phyloP scores from a whole-genome alignment of 2,113 vertebrate species.

The Apodemus sylvaticus region DNA sequence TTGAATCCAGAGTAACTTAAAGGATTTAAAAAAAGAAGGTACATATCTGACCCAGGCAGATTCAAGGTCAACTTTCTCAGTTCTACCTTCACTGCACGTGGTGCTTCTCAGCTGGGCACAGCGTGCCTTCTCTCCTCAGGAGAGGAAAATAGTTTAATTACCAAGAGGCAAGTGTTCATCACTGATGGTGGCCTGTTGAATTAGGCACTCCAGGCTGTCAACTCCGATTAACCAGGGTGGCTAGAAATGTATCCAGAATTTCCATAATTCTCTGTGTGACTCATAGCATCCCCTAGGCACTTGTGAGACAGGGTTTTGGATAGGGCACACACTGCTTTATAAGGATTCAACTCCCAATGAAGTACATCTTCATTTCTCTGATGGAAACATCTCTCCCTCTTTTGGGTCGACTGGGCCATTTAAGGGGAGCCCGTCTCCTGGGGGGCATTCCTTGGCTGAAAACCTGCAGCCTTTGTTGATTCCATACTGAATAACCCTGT shows the following conservation, averaged over 20 bases:
- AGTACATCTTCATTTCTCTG: background rate
- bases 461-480: background rate
- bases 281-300: background rate
- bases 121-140: background rate
- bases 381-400: slow-evolving; percentile 38
- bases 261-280: slow-evolving; percentile 43
- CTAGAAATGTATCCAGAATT: slow-evolving; percentile 13
- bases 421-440: background rate
- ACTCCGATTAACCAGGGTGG: slow-evolving; percentile 35
- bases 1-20: slow-evolving; percentile 46
- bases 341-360: background rate
- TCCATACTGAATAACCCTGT: background rate
- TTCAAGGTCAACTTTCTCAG: background rate
- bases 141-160: slow-evolving; percentile 17
- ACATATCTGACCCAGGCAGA: background rate
- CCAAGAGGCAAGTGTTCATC: background rate
- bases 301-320: slow-evolving; percentile 45
- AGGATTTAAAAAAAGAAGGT: background rate
- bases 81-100: background rate
- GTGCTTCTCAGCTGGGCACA: background rate
- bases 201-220: background rate
- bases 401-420: background rate
- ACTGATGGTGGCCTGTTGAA: background rate
- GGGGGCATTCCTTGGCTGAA: background rate
- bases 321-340: slow-evolving; percentile 14